Conservation (phyloP, 2,113 vertebrate species). For the Ageneiosus marmoratus region DNA sequence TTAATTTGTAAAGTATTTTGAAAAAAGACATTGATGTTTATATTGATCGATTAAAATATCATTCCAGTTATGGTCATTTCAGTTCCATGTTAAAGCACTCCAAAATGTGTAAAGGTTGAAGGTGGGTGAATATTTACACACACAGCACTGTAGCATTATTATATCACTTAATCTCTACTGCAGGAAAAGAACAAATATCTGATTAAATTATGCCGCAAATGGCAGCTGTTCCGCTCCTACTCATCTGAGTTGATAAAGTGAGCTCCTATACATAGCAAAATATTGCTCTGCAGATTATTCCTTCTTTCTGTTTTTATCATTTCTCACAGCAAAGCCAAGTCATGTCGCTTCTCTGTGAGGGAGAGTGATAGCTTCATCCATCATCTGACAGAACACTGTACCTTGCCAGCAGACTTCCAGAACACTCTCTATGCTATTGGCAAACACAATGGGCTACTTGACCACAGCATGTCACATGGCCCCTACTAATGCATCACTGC, state of each 20-base stretch:
- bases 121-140: too few relatives aligned
- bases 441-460: constrained; percentile 4
- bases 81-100: neutral
- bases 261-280: constrained; percentile 15
- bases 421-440: constrained; percentile 25
- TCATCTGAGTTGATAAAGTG: constrained; percentile 22
- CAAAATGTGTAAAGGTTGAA: neutral
- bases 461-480: constrained; percentile 8
- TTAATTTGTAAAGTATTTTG: neutral
- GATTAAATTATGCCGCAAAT: neutral
- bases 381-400: constrained; percentile 31
- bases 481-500: neutral
- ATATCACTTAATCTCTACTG: neutral
- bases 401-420: constrained; percentile 30
- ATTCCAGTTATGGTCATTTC: neutral
- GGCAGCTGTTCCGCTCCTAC: neutral
- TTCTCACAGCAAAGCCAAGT: constrained; percentile 39
- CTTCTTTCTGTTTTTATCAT: constrained; percentile 33
- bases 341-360: constrained; percentile 27
- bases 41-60: neutral
- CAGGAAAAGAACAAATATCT: neutral
- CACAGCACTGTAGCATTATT: neutral
- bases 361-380: constrained; percentile 39
- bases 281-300: constrained; percentile 18
- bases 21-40: neutral